Percentiles rank a stretch among this genome's conserved stretches.
phyloP scores from a whole-genome alignment of 2,797 vertebrate genomes.

The Malurus splendens region DNA sequence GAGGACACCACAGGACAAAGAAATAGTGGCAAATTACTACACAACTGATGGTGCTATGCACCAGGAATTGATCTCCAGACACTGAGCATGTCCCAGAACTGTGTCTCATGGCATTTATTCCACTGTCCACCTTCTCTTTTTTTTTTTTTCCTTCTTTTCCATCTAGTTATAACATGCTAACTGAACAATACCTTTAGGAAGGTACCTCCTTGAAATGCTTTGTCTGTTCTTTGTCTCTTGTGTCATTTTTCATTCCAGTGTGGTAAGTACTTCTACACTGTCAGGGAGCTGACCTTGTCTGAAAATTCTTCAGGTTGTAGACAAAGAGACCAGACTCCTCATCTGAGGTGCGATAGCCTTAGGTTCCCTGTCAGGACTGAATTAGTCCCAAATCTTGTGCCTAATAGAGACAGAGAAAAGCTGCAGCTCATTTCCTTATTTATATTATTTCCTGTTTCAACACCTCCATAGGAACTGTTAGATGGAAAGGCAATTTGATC shows the following conservation, averaged over 20 bases:
- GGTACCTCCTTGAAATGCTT: background rate
- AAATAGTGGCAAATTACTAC: background rate
- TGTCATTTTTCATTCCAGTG: background rate
- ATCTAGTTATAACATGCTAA: background rate
- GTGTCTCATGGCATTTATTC: background rate
- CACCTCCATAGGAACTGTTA: background rate
- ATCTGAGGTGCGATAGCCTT: background rate
- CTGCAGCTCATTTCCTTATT: conserved; percentile 18
- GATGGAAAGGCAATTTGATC: background rate
- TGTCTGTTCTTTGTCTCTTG: background rate
- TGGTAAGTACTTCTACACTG: background rate
- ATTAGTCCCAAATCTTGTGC: background rate
- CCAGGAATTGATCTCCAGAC: background rate
- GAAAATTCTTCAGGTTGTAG: background rate
- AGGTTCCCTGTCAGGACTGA: background rate
- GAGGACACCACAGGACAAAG: background rate
- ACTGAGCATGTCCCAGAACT: background rate
- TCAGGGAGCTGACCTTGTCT: background rate
- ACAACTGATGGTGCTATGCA: background rate
- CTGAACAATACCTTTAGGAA: background rate
- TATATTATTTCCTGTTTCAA: background rate
- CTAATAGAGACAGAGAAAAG: background rate
- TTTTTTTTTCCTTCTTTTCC: background rate
- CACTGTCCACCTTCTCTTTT: accelerated
- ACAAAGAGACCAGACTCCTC: background rate